Conservation (phyloP, 2,113 vertebrate species). For the Lophura nycthemera region DNA sequence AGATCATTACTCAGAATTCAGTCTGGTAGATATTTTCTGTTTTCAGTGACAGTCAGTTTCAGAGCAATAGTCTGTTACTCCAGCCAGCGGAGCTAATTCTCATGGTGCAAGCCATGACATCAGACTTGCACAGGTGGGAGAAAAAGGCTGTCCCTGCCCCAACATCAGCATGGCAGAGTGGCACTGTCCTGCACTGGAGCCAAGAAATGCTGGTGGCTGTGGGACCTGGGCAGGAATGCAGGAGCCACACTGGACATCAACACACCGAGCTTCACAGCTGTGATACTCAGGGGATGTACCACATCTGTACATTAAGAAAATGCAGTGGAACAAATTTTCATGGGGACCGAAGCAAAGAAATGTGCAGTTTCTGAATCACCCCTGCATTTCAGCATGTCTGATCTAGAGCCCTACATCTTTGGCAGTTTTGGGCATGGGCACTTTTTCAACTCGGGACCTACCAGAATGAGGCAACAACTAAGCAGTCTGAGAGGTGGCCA, state of each 20-base stretch:
- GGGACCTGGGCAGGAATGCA: not conserved
- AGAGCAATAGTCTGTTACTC: rapidly evolving
- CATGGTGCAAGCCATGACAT: rapidly evolving
- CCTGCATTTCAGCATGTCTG: not conserved
- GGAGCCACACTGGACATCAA: rapidly evolving
- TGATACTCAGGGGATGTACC: rapidly evolving
- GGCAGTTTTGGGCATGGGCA: not conserved
- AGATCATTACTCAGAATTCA: not conserved
- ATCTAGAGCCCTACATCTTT: not conserved
- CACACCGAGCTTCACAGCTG: not conserved
- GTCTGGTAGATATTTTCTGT: not conserved
- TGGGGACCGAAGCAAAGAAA: not conserved
- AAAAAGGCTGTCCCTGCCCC: not conserved
- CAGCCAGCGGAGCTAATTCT: not conserved
- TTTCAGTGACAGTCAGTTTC: not conserved
- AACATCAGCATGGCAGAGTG: not conserved
- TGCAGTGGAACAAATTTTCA: not conserved
- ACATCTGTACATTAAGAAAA: not conserved
- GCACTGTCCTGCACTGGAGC: not conserved
- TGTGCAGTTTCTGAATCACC: not conserved
- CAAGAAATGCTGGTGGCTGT: not conserved
- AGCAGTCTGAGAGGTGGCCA: not conserved
- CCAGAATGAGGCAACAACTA: not conserved
- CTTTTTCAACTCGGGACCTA: not conserved
- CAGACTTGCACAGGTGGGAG: not conserved